Conservation (phyloP, 1,140 invertebrate species). For the Hyposmocoma kahamanoa region DNA sequence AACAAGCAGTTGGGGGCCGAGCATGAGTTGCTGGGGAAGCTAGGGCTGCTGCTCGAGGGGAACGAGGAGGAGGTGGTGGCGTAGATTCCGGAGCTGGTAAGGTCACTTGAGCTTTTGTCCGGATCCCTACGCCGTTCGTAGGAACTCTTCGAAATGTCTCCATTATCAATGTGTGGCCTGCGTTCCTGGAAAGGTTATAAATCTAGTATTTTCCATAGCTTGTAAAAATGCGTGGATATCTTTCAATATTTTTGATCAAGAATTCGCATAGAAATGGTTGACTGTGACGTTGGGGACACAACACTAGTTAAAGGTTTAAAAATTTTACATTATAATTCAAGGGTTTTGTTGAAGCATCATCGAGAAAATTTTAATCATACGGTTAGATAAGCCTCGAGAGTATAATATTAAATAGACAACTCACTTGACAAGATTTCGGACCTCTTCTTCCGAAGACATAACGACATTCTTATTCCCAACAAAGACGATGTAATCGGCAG, state of each 20-base stretch:
- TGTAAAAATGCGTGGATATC: too few species aligned
- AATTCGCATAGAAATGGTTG: too few species aligned
- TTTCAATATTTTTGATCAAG: too few species aligned
- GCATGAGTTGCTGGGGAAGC: constrained; percentile 47
- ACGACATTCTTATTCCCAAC: constrained; percentile 90
- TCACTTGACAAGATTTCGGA: constrained; percentile 86
- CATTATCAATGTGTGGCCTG: constrained; percentile 80
- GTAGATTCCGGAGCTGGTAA: constrained; percentile 48
- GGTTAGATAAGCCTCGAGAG: too few species aligned
- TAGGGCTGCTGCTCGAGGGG: constrained; percentile 38
- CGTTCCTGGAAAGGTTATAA: constrained; percentile 75
- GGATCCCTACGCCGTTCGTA: constrained; percentile 37
- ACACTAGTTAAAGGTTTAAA: too few species aligned
- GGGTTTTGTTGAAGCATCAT: too few species aligned
- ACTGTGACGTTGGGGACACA: too few species aligned
- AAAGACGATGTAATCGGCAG: constrained; percentile 91
- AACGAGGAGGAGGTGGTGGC: constrained; percentile 42
- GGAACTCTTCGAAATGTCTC: constrained; percentile 83
- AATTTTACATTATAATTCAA: too few species aligned
- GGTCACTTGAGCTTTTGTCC: constrained; percentile 45
- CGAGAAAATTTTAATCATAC: too few species aligned
- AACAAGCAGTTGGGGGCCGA: constrained; percentile 72
- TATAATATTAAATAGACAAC: constrained; percentile 30
- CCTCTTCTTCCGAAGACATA: constrained; percentile 84
- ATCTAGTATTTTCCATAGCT: too few species aligned